Base-by-base conservation (phyloP, 2,113 vertebrate species). In the Hippocampus comes region DNA sequence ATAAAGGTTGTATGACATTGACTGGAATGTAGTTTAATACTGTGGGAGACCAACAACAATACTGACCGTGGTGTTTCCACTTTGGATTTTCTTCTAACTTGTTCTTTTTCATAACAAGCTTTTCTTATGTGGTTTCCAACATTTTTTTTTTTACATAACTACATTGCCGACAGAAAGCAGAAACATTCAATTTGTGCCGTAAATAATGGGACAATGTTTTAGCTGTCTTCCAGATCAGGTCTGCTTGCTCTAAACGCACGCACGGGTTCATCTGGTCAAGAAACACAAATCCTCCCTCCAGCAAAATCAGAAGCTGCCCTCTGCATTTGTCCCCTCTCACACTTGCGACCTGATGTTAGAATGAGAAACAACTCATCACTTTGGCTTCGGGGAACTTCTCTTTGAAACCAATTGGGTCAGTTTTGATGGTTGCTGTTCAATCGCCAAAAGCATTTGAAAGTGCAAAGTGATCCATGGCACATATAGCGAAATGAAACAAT, bases 1-100 rank as follows among this genome's bases (percentile, higher is more conserved):
- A 23, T 55, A 55, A 55, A n/a, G 9, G 7, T 53, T n/a, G 20
- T 21, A 53, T n/a, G 51, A 55, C 49, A 86, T 78, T 81, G 82
- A 74, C 84, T 79, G 70, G 14, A 68, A 61, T 20, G 11, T 7
- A 15, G 59, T 34, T 30, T 15, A 61, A 30, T 34, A 17, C 15
- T 18, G 7, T 9, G 49, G 70, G n/a, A 74, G 55, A 49, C 9
- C n/a, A 30, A 15, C 64, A 68, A 79, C 68, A 70, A 68, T 27
- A 78, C 7, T 53, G 56, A 41, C 30, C 9, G 3, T 61, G 34
- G 51, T 59, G 38, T 70, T 67, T 70, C 51, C 68, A 57, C 12
- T 77, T 61, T 14, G 27, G 7, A 30, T 61, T 18, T 34, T 18
- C 59, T 61, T 7, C 25, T 7, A 61, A 34, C 59, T 34, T 61